phyloP scores from a whole-genome alignment of 2,888 invertebrate species.

The Drosophila tripunctata region DNA sequence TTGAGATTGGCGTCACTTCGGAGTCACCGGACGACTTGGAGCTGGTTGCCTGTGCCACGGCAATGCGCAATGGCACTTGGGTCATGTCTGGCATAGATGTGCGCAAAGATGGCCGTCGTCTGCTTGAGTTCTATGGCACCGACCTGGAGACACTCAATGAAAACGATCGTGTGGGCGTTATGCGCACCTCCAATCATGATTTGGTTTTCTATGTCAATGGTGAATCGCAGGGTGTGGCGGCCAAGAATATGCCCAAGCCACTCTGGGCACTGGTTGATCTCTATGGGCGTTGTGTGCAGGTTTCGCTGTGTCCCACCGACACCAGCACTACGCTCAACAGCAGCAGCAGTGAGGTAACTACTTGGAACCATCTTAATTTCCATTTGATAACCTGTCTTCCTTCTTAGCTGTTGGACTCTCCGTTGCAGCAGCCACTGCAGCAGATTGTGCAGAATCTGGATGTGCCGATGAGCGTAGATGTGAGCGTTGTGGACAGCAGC shows the following conservation, averaged over 20 bases:
- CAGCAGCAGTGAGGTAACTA: conserved; percentile 29
- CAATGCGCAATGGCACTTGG: conserved; percentile 93
- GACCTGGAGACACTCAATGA: conserved; percentile 93
- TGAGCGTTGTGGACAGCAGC: conserved; percentile 64
- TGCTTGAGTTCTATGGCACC: conserved; percentile 93
- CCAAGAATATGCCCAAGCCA: conserved; percentile 89
- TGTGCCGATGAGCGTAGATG: conserved; percentile 82
- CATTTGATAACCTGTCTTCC: neutral
- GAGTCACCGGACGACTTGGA: conserved; percentile 88
- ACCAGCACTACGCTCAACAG: neutral
- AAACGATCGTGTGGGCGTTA: conserved; percentile 93
- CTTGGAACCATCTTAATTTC: neutral
- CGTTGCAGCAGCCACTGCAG: conserved; percentile 65
- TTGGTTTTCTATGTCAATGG: conserved; percentile 95
- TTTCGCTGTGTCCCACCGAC: conserved; percentile 85
- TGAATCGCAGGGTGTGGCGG: conserved; percentile 94
- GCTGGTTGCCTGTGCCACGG: conserved; percentile 91
- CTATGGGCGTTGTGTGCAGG: conserved; percentile 93
- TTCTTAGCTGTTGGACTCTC: conserved; percentile 52
- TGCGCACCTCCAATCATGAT: conserved; percentile 92
- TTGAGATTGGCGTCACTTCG: conserved; percentile 90
- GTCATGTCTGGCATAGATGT: conserved; percentile 95
- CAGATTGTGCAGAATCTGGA: conserved; percentile 82
- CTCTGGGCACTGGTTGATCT: conserved; percentile 92
- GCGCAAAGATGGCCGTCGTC: conserved; percentile 92